Conservation (phyloP, 2,888 invertebrate genomes). For the Ecdyonurus torrentis region DNA sequence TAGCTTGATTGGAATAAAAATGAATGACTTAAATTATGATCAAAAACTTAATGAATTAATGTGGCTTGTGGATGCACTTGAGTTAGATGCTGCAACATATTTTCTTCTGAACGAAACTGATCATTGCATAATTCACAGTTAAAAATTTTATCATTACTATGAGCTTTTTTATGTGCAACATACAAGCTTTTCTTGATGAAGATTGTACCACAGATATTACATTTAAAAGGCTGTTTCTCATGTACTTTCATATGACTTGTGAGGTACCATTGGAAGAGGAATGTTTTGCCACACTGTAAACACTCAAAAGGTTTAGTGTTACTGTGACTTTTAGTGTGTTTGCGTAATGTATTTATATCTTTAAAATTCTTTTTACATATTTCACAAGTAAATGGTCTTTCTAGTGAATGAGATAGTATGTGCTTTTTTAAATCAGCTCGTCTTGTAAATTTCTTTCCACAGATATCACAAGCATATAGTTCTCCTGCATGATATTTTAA, state of each 20-base stretch:
- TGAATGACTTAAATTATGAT: no score
- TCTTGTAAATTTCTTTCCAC: slow-evolving; percentile 8
- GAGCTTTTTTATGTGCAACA: slow-evolving; percentile 5
- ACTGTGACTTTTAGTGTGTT: slow-evolving; percentile 3
- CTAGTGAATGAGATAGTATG: slow-evolving; percentile 5
- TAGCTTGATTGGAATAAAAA: no score
- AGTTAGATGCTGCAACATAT: not conserved
- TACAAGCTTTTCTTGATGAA: slow-evolving; percentile 16
- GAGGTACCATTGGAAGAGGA: slow-evolving; percentile 8
- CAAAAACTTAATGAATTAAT: no score
- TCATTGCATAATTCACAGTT: slow-evolving; percentile 4
- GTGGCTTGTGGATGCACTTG: no score
- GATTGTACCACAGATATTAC: slow-evolving; percentile 21
- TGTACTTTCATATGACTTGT: slow-evolving; percentile 7
- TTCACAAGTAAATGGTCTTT: slow-evolving; percentile 7
- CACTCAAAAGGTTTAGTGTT: not conserved
- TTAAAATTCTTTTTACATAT: slow-evolving; percentile 3
- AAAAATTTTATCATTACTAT: not conserved
- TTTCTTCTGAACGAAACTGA: not conserved
- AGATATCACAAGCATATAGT: slow-evolving; percentile 6
- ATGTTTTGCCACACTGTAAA: slow-evolving; percentile 7
- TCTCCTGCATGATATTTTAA: slow-evolving; percentile 15
- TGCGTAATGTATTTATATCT: not conserved
- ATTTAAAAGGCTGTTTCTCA: slow-evolving; percentile 17
- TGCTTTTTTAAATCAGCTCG: slow-evolving; percentile 8